Evolutionary conservation across 2,797 vertebrate genomes (phyloP).

Genomic region (Strix occidentalis): DNA sequence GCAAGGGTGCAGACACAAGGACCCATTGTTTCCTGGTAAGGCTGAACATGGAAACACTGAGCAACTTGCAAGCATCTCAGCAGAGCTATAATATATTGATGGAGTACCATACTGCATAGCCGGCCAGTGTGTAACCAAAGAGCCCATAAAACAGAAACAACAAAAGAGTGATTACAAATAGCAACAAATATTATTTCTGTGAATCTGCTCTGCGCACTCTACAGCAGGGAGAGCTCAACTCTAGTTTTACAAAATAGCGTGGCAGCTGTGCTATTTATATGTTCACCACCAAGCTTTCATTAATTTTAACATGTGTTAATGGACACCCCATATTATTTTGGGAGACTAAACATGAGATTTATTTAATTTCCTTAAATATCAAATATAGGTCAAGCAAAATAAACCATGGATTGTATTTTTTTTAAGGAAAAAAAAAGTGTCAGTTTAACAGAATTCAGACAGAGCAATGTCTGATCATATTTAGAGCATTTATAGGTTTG

Average conservation of each 20-base stretch:
- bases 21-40: not conserved
- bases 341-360: constrained; percentile 12
- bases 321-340: not conserved
- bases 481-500: constrained; percentile 57
- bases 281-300: constrained; percentile 13
- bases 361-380: constrained; percentile 66
- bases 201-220: not conserved
- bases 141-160: not conserved
- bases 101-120: not conserved
- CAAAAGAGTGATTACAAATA: not conserved
- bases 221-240: not conserved
- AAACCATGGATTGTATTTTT: not conserved
- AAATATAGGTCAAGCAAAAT: constrained; percentile 48
- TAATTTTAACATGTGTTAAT: constrained; percentile 40
- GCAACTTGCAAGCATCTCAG: not conserved
- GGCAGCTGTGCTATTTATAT: constrained; percentile 32
- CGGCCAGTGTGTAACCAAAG: not conserved
- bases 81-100: not conserved
- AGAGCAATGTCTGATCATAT: constrained; percentile 63
- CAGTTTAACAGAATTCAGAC: constrained; percentile 36
- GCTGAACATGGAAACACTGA: not conserved
- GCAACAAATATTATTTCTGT: not conserved
- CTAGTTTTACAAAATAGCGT: not conserved
- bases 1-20: not conserved
- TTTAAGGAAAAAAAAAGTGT: not conserved